Evolutionary conservation across 2,797 vertebrate species (phyloP), one percentile per base, ranked within the genome.

Genomic region (Kryptolebias ocellatus): DNA sequence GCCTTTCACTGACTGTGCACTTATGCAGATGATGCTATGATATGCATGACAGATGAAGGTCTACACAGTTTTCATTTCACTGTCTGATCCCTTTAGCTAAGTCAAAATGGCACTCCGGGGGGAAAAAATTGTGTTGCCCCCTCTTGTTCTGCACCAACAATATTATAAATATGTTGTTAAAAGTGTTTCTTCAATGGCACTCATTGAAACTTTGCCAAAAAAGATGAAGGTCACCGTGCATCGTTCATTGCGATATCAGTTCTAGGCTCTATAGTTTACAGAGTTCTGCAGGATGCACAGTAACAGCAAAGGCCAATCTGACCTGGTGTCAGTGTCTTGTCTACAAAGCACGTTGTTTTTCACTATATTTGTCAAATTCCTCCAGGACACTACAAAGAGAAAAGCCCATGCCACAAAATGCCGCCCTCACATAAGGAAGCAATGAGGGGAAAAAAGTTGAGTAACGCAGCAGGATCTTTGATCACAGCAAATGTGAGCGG

Each of bases 401-500:
- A 79, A 51, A 58, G 46, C 61, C 47, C 56, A 54, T 76, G 81
- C 82, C 81, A 77, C 79, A 80, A 68, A 87, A 84, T 83, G 67
- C 68, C 24, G 67, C 72, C 69, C 71, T 81, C 76, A 74, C 90
- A 89, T 85, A 79, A 86, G 88, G 86, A 90, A 89, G 78, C 80
- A 87, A 89, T 87, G 85, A 87, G 71, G 60, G 56, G 59, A 45
- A 54, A 76, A 53, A 59, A 76, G 74, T 86, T 79, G 70, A 79
- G 70, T 81, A 84, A 83, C 77, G 80, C 75, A 83, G 74, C 67
- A 39, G 27, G 79, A 88, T 76, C 83, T 91, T 89, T 88, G 85
- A 89, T 89, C 85, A 81, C 61, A 80, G 84, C 82, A 86, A 90
- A 89, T 90, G 72, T 88, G 84, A 89, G 79, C 52, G 47, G 86